A percentile compares a stretch with the other conserved stretches of the same genome.
phyloP scores from a whole-genome alignment of 23 tunicate genomes.

The Corella eumyota region DNA sequence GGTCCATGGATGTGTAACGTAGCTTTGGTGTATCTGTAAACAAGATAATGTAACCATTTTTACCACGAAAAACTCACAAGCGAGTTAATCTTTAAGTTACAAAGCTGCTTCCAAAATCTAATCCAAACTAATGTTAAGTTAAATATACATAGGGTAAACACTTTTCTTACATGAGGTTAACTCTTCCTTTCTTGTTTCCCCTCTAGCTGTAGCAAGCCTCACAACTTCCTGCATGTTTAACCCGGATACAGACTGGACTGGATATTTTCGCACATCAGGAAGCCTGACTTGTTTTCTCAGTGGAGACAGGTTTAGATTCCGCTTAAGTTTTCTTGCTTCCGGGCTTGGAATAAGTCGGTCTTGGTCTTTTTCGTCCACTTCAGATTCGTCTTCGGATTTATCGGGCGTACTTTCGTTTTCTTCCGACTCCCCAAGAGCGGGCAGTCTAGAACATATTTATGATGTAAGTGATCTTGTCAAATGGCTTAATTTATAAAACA shows the following conservation, averaged over 20 bases:
- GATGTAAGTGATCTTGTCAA: too few relatives aligned
- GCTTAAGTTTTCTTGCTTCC: conserved; percentile 36
- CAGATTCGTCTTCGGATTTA: not conserved
- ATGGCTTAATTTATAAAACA: too few relatives aligned
- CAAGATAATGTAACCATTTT: too few relatives aligned
- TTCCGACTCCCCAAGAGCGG: too few relatives aligned
- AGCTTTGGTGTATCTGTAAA: conserved; percentile 4
- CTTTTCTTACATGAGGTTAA: too few relatives aligned
- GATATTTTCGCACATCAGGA: conserved; percentile 36
- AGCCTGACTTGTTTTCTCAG: conserved; percentile 41
- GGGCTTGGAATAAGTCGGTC: conserved; percentile 29
- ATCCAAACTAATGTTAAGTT: too few relatives aligned
- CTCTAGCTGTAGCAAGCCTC: conserved; percentile 29
- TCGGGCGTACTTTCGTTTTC: not conserved
- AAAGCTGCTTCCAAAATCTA: too few relatives aligned
- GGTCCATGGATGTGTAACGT: conserved; percentile 2
- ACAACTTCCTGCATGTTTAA: conserved; percentile 23
- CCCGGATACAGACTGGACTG: conserved; percentile 42
- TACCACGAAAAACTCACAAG: too few relatives aligned
- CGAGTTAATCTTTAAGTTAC: too few relatives aligned
- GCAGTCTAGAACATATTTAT: too few relatives aligned
- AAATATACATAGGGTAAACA: too few relatives aligned
- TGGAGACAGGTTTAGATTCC: conserved; percentile 45
- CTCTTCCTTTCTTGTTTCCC: conserved; percentile 24
- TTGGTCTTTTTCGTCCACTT: conserved; percentile 6